Evolutionary conservation across 1,140 invertebrate species (phyloP).

Genomic region (Cydia splendana): DNA sequence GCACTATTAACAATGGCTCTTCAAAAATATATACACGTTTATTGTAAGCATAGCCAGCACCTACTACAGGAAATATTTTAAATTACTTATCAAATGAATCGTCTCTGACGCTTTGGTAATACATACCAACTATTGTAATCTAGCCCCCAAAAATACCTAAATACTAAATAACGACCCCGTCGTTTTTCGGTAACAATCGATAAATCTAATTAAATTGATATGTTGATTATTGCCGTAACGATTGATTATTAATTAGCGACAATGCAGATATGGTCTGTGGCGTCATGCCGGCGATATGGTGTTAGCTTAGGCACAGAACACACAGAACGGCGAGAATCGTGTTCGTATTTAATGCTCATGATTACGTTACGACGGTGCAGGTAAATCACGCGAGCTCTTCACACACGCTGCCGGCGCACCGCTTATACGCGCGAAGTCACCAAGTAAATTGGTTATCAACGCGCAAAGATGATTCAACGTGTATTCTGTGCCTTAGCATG

Average conservation of each 20-base stretch:
- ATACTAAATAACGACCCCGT: constrained; percentile 67
- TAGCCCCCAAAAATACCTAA: constrained; percentile 51
- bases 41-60: constrained; percentile 28
- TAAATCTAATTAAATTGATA: constrained; percentile 59
- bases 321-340: constrained; percentile 40
- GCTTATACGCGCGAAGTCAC: too few species aligned
- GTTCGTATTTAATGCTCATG: too few species aligned
- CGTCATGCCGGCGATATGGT: constrained; percentile 66
- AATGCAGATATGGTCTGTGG: constrained; percentile 46
- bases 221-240: constrained; percentile 68
- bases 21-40: constrained; percentile 31
- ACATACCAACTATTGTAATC: constrained; percentile 45
- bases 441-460: constrained; percentile 2
- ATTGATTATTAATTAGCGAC: constrained; percentile 46
- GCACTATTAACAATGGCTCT: constrained; percentile 27
- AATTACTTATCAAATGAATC: constrained; percentile 16
- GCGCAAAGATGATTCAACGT: constrained; percentile 51
- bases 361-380: constrained; percentile 27
- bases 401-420: not conserved
- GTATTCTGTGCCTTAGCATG: constrained; percentile 40
- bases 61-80: constrained; percentile 29
- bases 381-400: constrained; percentile 36
- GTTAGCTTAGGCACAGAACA: constrained; percentile 52
- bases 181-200: constrained; percentile 46
- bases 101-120: constrained; percentile 35